phyloP scores from a whole-genome alignment of 2,888 invertebrate genomes.

The Cremastinae sp. region DNA sequence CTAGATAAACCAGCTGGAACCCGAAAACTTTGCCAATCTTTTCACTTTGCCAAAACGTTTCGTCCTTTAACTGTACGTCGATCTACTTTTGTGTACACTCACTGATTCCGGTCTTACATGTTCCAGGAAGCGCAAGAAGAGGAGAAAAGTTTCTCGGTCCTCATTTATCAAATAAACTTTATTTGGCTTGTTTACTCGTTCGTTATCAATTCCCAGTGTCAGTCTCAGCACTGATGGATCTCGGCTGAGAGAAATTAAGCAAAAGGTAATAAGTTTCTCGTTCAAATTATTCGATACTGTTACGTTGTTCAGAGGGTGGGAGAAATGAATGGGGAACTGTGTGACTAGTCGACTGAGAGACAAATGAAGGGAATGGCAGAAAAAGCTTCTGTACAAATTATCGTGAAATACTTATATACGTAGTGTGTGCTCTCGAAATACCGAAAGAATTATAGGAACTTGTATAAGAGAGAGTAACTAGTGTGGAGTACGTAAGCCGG shows the following conservation, averaged over 20 bases:
- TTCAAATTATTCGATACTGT: too few species aligned
- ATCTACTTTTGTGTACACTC: neutral
- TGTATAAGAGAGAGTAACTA: conserved; percentile 22
- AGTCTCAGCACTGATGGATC: neutral
- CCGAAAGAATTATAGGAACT: neutral
- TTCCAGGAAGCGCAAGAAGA: too few species aligned
- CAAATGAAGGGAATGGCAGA: too few species aligned
- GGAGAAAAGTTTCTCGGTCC: neutral
- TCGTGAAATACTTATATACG: neutral
- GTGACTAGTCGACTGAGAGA: neutral
- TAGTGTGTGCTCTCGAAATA: neutral
- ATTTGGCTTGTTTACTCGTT: too few species aligned
- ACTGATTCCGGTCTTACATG: too few species aligned
- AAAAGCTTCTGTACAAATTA: too few species aligned
- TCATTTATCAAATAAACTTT: neutral
- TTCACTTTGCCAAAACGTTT: too few species aligned
- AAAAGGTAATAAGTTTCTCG: too few species aligned
- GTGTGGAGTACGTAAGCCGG: conserved; percentile 22
- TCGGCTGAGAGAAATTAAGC: neutral
- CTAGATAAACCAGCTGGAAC: conserved; percentile 4
- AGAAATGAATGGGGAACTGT: neutral
- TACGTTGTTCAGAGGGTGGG: too few species aligned
- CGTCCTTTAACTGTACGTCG: too few species aligned
- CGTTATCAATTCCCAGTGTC: neutral
- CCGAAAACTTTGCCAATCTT: conserved; percentile 13